Evolutionary conservation across 2,888 invertebrate genomes (phyloP), one percentile per base, ranked within the genome.

Genomic region (Apamea epomidion): DNA sequence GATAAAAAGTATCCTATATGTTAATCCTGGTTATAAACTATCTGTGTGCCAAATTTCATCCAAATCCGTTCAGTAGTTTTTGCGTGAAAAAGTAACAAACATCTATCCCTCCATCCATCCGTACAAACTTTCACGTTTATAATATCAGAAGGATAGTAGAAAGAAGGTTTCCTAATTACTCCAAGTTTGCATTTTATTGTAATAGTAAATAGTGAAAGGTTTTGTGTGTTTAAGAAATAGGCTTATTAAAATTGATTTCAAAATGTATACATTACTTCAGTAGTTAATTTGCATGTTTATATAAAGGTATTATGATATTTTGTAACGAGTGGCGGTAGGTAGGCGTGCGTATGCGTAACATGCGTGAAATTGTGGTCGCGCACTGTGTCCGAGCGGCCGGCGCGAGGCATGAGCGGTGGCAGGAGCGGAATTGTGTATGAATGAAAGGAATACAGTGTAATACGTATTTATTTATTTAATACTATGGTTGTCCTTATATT

Each of bases 331-430:
- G 45, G 72, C 18, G 70, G 69, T 67, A 14, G 73, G 67, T 72
- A 68, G 72, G 29, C 32, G 77, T 80, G 80, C 68, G 74, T 78
- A 78, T 80, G 84, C 77, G 84, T 81, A 89, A 86, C 68, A 58
- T 60, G 82, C 83, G 81, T 86, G 80, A 81, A 84, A 87, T 88
- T 58, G 82, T 83, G 45, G 81, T 87, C 80, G 76, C 74, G 62
- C 16, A 76, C 51, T 78, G 71, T 77, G 69, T 65, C 58, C 71
- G 37, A 71, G 32, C 5, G 48, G 12, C 25, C 29, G 32, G 42
- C 6, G 29, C 25, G 25, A 82, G 51, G 12, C 64, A 74, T 29
- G 69, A 51, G 76, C 62, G 79, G 45, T 8, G 70, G 81, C 78
- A 80, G 71, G 2, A 21, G 58, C n/a, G 18, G 2, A 1, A 14